Percentiles rank a stretch among this genome's conserved stretches.
Evolutionary conservation across 2,888 invertebrate species (phyloP).

Genomic region (Pterostichus niger): DNA sequence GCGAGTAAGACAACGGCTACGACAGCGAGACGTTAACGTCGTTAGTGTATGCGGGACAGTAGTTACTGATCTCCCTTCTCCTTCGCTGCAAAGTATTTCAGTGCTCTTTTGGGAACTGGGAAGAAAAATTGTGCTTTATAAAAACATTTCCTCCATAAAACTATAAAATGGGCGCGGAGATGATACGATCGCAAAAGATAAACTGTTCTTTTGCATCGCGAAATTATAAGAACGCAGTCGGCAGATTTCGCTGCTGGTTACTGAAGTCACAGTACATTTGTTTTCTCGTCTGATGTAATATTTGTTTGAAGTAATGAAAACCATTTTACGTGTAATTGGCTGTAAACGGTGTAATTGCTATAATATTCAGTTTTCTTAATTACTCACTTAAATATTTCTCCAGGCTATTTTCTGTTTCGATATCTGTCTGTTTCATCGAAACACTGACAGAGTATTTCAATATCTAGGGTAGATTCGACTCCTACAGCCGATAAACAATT

Average conservation of each 20-base stretch:
- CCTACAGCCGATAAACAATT: too few species aligned
- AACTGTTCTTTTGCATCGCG: conserved; percentile 54
- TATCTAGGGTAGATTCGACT: too few species aligned
- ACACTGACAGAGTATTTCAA: background rate
- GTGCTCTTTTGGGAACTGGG: conserved; percentile 65
- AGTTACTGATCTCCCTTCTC: conserved; percentile 11
- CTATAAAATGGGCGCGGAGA: conserved; percentile 72
- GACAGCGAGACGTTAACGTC: background rate
- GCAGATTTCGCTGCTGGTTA: conserved; percentile 32
- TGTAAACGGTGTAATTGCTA: conserved; percentile 28
- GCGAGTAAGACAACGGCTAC: background rate
- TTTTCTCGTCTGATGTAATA: background rate
- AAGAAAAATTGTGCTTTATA: conserved; percentile 77
- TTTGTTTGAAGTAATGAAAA: conserved; percentile 44
- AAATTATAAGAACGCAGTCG: conserved; percentile 49
- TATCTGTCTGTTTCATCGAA: background rate
- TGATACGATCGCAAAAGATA: conserved; percentile 62
- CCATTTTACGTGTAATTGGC: conserved; percentile 39
- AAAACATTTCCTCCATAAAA: conserved; percentile 77
- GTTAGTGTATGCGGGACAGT: conserved; percentile 20
- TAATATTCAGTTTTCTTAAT: conserved; percentile 35
- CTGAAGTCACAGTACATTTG: conserved; percentile 38
- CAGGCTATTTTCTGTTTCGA: background rate
- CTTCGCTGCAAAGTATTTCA: conserved; percentile 60
- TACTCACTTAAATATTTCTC: background rate